Evolutionary conservation across 2,888 invertebrate species (phyloP).

Genomic region (Hirtodrosophila duncani): DNA sequence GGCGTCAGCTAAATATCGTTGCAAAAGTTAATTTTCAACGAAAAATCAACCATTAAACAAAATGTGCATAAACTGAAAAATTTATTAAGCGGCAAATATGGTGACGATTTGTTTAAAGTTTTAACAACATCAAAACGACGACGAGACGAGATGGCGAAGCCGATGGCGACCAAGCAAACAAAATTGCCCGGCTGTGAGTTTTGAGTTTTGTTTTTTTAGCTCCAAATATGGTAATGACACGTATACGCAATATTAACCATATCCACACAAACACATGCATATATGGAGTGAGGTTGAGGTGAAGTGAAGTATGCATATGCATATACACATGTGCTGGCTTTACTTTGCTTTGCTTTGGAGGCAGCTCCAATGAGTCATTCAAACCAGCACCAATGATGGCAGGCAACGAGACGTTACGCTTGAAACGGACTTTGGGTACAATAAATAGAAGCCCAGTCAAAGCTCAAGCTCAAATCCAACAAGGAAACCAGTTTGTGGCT

Average conservation of each 20-base stretch:
- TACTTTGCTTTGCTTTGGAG: conserved; percentile 15
- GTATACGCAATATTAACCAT: conserved; percentile 51
- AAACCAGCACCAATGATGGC: conserved; percentile 1
- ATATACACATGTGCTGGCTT: conserved; percentile 17
- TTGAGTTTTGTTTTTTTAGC: conserved; percentile 32
- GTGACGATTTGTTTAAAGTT: conserved; percentile 57
- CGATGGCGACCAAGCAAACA: conserved; percentile 10
- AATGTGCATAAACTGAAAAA: conserved; percentile 57
- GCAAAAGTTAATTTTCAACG: conserved; percentile 1
- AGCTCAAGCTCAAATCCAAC: conserved; percentile 11
- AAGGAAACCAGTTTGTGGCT: conserved; percentile 54
- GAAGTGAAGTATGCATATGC: conserved; percentile 21
- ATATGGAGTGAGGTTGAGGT: not conserved
- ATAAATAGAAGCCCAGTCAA: conserved; percentile 16
- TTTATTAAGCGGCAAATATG: conserved; percentile 69
- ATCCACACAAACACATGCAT: not conserved
- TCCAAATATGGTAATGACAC: conserved; percentile 63
- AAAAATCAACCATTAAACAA: conserved; percentile 4
- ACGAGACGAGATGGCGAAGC: not conserved
- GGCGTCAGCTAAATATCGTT: no score
- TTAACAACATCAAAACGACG: conserved; percentile 1
- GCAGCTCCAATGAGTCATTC: conserved; percentile 42
- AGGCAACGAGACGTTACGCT: conserved; percentile 39
- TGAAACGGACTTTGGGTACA: conserved; percentile 33
- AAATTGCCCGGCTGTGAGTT: conserved; percentile 40